Evolutionary conservation across 2,888 invertebrate species (phyloP).

Genomic region (Cloeon dipterum): DNA sequence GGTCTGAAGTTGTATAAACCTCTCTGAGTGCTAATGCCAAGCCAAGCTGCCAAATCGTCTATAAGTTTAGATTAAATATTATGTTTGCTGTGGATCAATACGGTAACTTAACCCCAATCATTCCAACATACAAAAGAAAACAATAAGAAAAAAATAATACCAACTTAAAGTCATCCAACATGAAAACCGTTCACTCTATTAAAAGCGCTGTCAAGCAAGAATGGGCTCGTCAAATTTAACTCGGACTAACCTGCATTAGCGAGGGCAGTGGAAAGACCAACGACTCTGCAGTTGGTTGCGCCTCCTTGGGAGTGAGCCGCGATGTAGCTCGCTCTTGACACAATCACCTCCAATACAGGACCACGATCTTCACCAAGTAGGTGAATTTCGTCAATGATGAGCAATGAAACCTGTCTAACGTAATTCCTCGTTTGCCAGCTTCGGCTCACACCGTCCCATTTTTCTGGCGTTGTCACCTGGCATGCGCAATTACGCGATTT

Average conservation of each 20-base stretch:
- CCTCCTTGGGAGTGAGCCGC: conserved; percentile 52
- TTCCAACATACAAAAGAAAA: no score
- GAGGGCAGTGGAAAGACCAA: conserved; percentile 91
- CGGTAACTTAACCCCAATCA: no score
- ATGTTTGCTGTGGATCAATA: background rate
- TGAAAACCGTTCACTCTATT: no score
- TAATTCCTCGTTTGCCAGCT: conserved; percentile 96
- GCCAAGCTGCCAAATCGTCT: conserved; percentile 81
- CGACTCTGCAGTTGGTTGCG: conserved; percentile 32
- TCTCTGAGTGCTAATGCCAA: conserved; percentile 43
- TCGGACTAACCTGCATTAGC: conserved; percentile 61
- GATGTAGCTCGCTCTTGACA: conserved; percentile 92
- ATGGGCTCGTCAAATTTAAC: no score
- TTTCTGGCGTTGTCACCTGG: conserved; percentile 76
- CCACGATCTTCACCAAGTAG: conserved; percentile 77
- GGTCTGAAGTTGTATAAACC: conserved; percentile 96
- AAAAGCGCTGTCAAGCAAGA: no score
- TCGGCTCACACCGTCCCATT: conserved; percentile 98
- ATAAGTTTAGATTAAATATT: background rate
- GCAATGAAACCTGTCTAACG: conserved; percentile 70
- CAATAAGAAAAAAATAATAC: no score
- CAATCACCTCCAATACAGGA: conserved; percentile 87
- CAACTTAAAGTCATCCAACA: no score
- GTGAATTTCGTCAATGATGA: conserved; percentile 97
- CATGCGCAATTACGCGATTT: no score